Conservation (phyloP, 1,140 invertebrate genomes). For the Microplitis mediator region DNA sequence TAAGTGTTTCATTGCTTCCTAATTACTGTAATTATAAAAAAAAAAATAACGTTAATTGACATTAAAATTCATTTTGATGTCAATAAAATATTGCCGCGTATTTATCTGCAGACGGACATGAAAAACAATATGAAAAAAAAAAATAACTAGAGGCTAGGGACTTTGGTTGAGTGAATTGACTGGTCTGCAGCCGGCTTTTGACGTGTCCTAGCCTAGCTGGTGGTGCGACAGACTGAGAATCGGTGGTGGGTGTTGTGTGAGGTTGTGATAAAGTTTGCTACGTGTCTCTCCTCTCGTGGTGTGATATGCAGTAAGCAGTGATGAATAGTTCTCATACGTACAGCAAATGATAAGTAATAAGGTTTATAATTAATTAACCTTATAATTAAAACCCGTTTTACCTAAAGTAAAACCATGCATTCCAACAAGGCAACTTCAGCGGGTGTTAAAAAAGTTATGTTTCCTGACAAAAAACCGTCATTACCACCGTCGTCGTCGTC, state of each 20-base stretch:
- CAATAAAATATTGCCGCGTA: too few relatives aligned
- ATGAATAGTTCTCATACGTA: conserved; percentile 29
- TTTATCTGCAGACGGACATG: too few relatives aligned
- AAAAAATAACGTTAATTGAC: too few relatives aligned
- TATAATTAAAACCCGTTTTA: not conserved
- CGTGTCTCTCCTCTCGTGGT: conserved; percentile 25
- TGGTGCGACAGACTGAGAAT: conserved; percentile 4
- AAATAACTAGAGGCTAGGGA: conserved; percentile 1
- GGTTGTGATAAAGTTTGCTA: conserved; percentile 31
- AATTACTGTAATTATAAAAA: not conserved
- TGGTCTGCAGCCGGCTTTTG: conserved; percentile 35
- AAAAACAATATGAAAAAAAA: not conserved
- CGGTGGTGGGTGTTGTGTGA: conserved; percentile 10
- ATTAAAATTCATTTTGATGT: too few relatives aligned
- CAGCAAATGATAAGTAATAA: conserved; percentile 28
- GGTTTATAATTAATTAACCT: not conserved
- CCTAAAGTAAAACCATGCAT: conserved; percentile 29
- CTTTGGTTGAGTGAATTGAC: conserved; percentile 1
- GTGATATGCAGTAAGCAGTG: conserved; percentile 17
- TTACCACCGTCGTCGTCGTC: too few relatives aligned
- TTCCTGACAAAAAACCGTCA: conserved; percentile 48
- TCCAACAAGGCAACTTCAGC: conserved; percentile 44
- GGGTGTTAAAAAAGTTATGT: conserved; percentile 51
- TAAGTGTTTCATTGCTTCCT: not conserved
- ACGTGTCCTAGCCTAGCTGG: conserved; percentile 33